Conservation (phyloP, 2,888 invertebrate species). For the Hypomecis atomaria region DNA sequence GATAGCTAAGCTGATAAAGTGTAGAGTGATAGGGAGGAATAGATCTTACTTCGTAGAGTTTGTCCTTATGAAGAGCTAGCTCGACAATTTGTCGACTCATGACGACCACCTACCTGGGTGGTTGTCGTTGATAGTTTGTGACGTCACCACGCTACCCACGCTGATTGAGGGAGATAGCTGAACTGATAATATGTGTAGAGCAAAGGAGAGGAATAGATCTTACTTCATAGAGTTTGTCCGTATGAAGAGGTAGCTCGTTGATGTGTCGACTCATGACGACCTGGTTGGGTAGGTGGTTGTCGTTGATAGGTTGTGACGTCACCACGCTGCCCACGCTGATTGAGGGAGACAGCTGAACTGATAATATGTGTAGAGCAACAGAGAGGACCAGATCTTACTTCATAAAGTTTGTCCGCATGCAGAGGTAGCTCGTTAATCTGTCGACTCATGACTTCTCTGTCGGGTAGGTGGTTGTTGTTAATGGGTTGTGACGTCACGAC, state of each 20-base stretch:
- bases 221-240: conserved; percentile 80
- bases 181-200: background rate
- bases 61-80: conserved; percentile 76
- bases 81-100: conserved; percentile 68
- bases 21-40: background rate
- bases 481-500: conserved; percentile 76
- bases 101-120: conserved; percentile 63
- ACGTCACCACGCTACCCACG: too few species aligned
- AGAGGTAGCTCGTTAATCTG: conserved; percentile 73
- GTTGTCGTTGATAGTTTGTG: conserved; percentile 78
- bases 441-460: conserved; percentile 57
- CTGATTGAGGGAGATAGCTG: too few species aligned
- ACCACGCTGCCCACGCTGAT: conserved; percentile 53
- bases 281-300: conserved; percentile 71
- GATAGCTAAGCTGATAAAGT: background rate
- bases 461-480: conserved; percentile 76
- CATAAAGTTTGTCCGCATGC: conserved; percentile 78
- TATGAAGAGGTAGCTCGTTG: conserved; percentile 75
- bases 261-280: conserved; percentile 62
- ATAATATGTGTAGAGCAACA: background rate
- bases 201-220: background rate
- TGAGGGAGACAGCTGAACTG: too few species aligned
- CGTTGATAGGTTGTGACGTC: conserved; percentile 75
- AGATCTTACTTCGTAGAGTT: conserved; percentile 72
- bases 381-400: conserved; percentile 57